Conservation (phyloP, 2,888 invertebrate genomes). For the Pandemis heparana region DNA sequence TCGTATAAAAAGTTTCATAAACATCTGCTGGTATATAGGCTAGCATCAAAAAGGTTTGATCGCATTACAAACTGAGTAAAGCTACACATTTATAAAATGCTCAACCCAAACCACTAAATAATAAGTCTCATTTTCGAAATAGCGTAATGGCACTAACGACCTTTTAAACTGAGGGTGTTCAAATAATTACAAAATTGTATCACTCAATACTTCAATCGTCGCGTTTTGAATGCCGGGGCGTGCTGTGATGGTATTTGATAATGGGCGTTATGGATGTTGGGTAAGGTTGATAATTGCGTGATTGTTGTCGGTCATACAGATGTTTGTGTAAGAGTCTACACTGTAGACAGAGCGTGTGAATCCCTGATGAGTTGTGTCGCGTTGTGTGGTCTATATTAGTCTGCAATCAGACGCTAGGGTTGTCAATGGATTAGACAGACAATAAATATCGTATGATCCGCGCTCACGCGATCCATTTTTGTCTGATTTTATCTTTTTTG, state of each 20-base stretch:
- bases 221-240: constrained; percentile 5
- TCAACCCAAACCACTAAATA: not conserved
- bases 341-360: constrained; percentile 42
- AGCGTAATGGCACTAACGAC: not conserved
- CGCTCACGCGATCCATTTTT: too few species aligned
- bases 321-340: too few species aligned
- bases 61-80: too few species aligned
- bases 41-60: too few species aligned
- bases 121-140: not conserved
- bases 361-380: constrained; percentile 30
- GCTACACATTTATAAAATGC: not conserved
- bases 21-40: too few species aligned
- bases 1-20: not conserved
- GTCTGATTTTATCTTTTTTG: too few species aligned
- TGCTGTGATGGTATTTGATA: not conserved
- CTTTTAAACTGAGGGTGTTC: not conserved
- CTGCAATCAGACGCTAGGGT: constrained; percentile 16
- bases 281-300: constrained; percentile 10
- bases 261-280: not conserved
- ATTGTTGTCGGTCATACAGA: constrained; percentile 21
- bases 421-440: not conserved
- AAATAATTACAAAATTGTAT: constrained; percentile 35
- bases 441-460: too few species aligned
- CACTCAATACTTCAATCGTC: constrained; percentile 39
- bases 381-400: constrained; percentile 26